These are phyloP conservation scores for Dallia pectoralis DNA, from an alignment of 2,797 vertebrate genomes.

Conservation along the genomic window DNA sequence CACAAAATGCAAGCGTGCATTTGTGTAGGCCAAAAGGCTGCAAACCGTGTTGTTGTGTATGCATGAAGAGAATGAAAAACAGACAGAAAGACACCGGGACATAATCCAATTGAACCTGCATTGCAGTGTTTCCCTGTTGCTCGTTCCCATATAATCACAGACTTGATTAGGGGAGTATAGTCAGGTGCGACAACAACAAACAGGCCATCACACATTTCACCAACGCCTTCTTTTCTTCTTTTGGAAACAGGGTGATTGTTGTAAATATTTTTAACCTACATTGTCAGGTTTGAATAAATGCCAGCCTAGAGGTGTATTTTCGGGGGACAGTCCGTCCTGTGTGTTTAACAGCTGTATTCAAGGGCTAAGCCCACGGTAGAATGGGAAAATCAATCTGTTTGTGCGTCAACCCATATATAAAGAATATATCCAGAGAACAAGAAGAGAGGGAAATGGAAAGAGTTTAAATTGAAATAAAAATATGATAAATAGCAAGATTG, in stretches of 20 bases:
- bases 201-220: too few relatives aligned
- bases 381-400: conserved; percentile 57
- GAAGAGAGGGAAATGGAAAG: conserved; percentile 15
- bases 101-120: too few relatives aligned
- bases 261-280: too few relatives aligned
- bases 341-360: conserved; percentile 32
- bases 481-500: background rate
- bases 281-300: too few relatives aligned
- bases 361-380: conserved; percentile 40
- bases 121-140: too few relatives aligned
- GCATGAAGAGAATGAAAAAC: conserved; percentile 22
- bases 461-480: conserved; percentile 9
- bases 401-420: conserved; percentile 50
- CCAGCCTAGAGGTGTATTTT: background rate
- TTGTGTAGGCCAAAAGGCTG: background rate
- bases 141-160: too few relatives aligned
- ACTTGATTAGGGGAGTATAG: too few relatives aligned
- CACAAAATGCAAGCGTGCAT: background rate
- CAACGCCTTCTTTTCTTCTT: too few relatives aligned
- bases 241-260: too few relatives aligned
- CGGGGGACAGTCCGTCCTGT: conserved; percentile 22
- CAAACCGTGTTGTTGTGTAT: background rate
- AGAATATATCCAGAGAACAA: conserved; percentile 38
- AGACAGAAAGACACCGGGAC: background rate
- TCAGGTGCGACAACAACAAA: too few relatives aligned